These are phyloP conservation scores for Nasonia vitripennis DNA, from an alignment of 1,140 invertebrate genomes.

Conservation along the genomic window DNA sequence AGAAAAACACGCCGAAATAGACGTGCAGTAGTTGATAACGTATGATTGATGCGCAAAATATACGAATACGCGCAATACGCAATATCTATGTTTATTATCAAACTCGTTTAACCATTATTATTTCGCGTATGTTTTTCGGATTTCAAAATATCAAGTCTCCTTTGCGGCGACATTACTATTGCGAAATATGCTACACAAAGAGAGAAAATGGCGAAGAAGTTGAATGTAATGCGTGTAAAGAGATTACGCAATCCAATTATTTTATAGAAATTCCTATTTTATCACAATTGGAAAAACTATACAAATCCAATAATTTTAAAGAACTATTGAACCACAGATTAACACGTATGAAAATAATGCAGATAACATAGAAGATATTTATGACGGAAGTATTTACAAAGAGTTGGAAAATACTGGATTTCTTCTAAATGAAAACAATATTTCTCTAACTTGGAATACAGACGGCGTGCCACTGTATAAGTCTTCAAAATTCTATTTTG, in stretches of 20 bases:
- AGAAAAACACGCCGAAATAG: too few species aligned
- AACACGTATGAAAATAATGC: not conserved
- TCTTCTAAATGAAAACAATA: not conserved
- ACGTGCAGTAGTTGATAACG: too few species aligned
- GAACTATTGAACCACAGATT: not conserved
- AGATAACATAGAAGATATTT: not conserved
- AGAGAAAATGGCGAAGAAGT: too few species aligned
- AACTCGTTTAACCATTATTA: too few species aligned
- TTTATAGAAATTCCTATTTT: too few species aligned
- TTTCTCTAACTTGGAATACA: not conserved
- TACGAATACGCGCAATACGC: too few species aligned
- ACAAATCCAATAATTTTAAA: not conserved
- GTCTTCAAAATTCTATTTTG: conserved; percentile 8
- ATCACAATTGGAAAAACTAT: not conserved
- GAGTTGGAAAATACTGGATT: not conserved
- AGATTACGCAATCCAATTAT: not conserved
- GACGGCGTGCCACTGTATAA: not conserved
- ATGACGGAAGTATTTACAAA: not conserved
- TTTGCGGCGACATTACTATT: too few species aligned
- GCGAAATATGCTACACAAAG: too few species aligned
- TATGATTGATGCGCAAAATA: too few species aligned
- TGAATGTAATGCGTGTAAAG: not conserved
- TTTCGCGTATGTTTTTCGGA: too few species aligned
- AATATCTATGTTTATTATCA: too few species aligned
- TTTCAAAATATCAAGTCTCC: rapidly evolving